Conservation (phyloP, 2,888 invertebrate genomes). For the Chloromyia formosa region DNA sequence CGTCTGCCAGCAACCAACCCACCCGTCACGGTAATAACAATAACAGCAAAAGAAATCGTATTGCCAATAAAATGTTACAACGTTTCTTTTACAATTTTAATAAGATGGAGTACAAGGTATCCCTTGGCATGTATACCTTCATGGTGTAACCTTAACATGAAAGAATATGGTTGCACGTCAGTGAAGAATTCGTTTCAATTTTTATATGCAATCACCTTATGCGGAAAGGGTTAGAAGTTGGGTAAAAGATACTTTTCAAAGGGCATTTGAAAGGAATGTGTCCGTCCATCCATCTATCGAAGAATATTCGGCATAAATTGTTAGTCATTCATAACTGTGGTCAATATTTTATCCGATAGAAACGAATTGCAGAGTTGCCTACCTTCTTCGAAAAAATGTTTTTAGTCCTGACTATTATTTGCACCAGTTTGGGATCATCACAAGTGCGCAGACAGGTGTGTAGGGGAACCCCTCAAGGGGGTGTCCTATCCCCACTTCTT, state of each 20-base stretch:
- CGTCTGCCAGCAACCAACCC: not conserved
- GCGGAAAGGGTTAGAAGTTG: conserved; percentile 1
- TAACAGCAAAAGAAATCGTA: conserved; percentile 43
- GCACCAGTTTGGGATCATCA: too few relatives aligned
- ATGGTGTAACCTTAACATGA: not conserved
- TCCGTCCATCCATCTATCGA: conserved; percentile 24
- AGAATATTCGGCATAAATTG: conserved; percentile 11
- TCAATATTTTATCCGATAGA: conserved; percentile 36
- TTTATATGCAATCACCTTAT: conserved; percentile 23
- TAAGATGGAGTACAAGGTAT: conserved; percentile 35
- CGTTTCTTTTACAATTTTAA: conserved; percentile 44
- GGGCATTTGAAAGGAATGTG: not conserved
- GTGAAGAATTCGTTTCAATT: conserved; percentile 28
- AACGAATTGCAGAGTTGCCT: too few relatives aligned
- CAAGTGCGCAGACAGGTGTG: too few relatives aligned
- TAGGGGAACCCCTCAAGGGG: too few relatives aligned
- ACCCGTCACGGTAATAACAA: conserved; percentile 47
- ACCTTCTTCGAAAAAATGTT: too few relatives aligned
- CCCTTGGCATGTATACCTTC: not conserved
- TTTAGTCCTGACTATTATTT: too few relatives aligned
- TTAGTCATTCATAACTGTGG: conserved; percentile 30
- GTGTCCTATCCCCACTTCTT: too few relatives aligned
- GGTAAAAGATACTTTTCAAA: too few relatives aligned
- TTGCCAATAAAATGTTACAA: conserved; percentile 45
- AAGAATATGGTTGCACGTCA: not conserved